phyloP scores from a whole-genome alignment of 2,888 invertebrate species.

The Tetragnatha montana region DNA sequence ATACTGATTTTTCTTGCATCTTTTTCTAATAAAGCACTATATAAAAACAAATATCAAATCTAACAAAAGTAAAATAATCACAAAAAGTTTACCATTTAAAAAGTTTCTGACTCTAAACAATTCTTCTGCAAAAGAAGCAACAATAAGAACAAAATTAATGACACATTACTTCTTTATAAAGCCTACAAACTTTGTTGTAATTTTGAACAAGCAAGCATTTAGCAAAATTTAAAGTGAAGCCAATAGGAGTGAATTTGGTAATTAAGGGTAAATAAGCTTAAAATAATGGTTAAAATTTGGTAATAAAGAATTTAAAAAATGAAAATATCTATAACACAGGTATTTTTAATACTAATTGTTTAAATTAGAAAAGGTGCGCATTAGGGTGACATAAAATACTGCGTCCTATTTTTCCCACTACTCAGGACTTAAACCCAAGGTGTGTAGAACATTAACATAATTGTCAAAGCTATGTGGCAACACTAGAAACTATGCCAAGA shows the following conservation, averaged over 20 bases:
- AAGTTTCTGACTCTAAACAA: conserved; percentile 1
- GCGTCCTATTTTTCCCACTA: no score
- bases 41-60: neutral
- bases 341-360: no score
- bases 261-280: no score
- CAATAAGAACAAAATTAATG: neutral
- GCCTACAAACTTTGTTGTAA: neutral
- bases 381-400: no score
- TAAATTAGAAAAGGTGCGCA: no score
- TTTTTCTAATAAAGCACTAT: neutral
- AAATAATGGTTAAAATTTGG: no score
- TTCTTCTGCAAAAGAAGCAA: neutral
- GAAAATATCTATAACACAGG: no score
- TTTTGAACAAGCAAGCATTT: neutral
- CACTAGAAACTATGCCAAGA: neutral
- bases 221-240: neutral
- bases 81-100: neutral
- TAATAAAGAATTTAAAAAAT: no score
- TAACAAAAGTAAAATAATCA: neutral
- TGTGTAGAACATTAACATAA: no score
- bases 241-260: neutral
- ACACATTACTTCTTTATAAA: neutral
- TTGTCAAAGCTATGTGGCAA: neutral
- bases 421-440: no score
- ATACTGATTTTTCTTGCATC: neutral